phyloP scores from a whole-genome alignment of 2,888 invertebrate genomes.

The Synergus umbraculus region DNA sequence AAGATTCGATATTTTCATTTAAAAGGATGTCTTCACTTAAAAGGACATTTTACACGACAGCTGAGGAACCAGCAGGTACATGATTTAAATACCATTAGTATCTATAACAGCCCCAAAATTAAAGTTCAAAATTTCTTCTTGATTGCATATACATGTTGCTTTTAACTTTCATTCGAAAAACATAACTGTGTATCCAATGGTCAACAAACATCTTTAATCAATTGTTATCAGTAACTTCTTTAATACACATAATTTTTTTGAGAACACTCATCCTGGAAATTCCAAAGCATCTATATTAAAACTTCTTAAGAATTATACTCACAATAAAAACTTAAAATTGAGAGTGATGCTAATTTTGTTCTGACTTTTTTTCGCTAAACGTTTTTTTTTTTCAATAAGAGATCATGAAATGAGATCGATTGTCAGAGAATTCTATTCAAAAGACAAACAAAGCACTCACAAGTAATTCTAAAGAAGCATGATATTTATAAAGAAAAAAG shows the following conservation, averaged over 20 bases:
- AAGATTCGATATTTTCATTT: no score
- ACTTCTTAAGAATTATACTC: background rate
- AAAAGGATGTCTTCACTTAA: no score
- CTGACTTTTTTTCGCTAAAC: background rate
- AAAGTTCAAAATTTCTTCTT: background rate
- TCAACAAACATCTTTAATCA: no score
- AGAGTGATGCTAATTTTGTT: background rate
- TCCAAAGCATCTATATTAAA: background rate
- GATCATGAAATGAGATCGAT: conserved; percentile 2
- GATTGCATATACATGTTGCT: background rate
- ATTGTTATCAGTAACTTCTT: no score
- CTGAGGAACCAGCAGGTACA: background rate
- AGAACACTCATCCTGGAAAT: background rate
- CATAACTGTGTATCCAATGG: background rate
- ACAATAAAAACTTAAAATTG: background rate
- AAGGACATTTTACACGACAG: no score
- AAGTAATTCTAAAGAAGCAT: conserved; percentile 19
- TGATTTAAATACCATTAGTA: background rate
- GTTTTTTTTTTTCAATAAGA: background rate
- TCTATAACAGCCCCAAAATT: background rate
- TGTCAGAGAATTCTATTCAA: background rate
- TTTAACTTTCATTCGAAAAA: background rate
- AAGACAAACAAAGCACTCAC: conserved; percentile 17
- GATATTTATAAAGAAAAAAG: conserved; percentile 28
- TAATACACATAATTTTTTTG: background rate